A percentile compares a stretch with the other conserved stretches of the same genome.
These are phyloP conservation scores for Portunus trituberculatus DNA, from an alignment of 1,140 invertebrate genomes.

Conservation along the genomic window DNA sequence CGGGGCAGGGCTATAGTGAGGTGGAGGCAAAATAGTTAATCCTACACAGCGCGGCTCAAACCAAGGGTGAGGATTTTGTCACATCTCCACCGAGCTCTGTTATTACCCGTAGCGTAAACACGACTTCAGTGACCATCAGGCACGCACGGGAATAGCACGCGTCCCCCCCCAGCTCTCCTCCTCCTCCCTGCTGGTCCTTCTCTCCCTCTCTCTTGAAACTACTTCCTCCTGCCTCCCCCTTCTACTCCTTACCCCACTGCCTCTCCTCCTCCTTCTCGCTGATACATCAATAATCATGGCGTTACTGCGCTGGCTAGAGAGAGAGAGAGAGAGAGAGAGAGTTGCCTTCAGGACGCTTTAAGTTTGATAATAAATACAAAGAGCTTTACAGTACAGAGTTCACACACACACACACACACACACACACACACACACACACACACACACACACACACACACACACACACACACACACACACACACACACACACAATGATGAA, in stretches of 20 bases:
- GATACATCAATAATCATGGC: not conserved
- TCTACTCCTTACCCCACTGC: not conserved
- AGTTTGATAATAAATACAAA: not conserved
- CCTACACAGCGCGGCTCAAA: not conserved
- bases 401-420: not conserved
- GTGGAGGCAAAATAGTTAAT: not conserved
- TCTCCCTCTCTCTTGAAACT: not conserved
- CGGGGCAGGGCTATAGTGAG: not conserved
- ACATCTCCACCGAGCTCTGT: too few relatives aligned
- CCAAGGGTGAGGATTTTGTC: not conserved
- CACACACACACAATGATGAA: too few relatives aligned
- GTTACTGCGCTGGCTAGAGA: not conserved
- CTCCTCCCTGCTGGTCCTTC: not conserved
- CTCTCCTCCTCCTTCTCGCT: not conserved
- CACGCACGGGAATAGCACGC: not conserved
- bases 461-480: too few relatives aligned
- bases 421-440: conserved; percentile 29
- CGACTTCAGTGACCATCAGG: too few relatives aligned
- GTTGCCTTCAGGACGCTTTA: not conserved
- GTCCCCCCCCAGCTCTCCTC: not conserved
- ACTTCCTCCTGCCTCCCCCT: not conserved
- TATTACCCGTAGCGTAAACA: too few relatives aligned
- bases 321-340: conserved; percentile 38
- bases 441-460: not conserved
- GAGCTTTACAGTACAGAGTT: not conserved